These are phyloP conservation scores for Ceratoteleas bidentatus DNA, from an alignment of 1,140 invertebrate species.

Conservation along the genomic window DNA sequence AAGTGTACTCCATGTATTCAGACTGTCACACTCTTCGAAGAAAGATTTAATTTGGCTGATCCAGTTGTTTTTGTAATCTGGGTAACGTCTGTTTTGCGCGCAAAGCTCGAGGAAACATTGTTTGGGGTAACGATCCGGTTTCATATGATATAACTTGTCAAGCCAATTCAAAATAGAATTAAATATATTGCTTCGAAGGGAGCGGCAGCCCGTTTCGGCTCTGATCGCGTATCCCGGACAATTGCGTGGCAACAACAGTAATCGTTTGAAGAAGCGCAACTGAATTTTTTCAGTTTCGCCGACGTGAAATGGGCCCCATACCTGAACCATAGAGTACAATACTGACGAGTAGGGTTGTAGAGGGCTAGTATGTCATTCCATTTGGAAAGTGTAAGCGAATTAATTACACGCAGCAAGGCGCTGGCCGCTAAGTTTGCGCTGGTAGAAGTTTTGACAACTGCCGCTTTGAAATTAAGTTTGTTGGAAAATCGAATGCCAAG, in stretches of 20 bases:
- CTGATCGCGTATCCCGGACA: no score
- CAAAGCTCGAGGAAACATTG: background rate
- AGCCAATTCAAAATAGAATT: background rate
- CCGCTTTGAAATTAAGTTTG: background rate
- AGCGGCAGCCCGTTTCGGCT: no score
- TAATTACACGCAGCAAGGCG: background rate
- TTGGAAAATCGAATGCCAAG: background rate
- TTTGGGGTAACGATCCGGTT: background rate
- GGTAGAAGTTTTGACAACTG: background rate
- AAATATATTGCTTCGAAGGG: background rate
- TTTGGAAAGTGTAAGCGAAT: background rate
- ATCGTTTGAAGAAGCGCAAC: no score
- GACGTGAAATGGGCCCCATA: no score
- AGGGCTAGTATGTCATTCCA: no score
- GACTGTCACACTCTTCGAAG: constrained; percentile 1
- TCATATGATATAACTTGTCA: background rate
- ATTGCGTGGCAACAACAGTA: no score
- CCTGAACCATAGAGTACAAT: no score
- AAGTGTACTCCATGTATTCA: no score
- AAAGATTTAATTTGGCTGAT: constrained; percentile 2
- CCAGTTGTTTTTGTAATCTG: background rate
- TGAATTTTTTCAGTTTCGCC: no score
- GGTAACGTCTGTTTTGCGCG: background rate
- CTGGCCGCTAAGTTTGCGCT: background rate
- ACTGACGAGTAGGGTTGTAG: no score